Conservation (phyloP, 2,797 vertebrate species). For the Danio kyathit region DNA sequence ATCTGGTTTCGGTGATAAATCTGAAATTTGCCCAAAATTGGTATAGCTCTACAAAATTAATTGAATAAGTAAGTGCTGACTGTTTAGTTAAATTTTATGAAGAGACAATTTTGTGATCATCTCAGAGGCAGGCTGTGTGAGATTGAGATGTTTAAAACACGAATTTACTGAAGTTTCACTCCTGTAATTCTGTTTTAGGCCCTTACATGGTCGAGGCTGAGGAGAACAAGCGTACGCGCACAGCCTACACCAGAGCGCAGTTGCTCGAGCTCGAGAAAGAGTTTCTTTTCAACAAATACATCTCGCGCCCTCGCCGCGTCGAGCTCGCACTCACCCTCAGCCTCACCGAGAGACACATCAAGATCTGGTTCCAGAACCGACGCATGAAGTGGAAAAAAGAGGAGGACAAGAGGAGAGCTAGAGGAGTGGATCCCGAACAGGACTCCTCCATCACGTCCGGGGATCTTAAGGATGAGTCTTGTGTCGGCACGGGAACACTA, state of each 20-base stretch:
- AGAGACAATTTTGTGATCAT: not conserved
- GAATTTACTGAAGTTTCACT: not conserved
- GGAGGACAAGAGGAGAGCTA: slow-evolving; percentile 89
- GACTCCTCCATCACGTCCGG: slow-evolving; percentile 92
- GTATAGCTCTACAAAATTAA: not conserved
- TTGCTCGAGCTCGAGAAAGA: slow-evolving; percentile 97
- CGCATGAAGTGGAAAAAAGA: slow-evolving; percentile 99
- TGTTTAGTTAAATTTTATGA: no score
- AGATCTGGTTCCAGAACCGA: slow-evolving; percentile 97
- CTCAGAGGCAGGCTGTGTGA: not conserved
- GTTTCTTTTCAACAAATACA: slow-evolving; percentile 98
- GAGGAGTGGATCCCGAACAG: slow-evolving; percentile 85
- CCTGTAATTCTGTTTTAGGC: slow-evolving; percentile 73
- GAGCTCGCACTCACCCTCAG: slow-evolving; percentile 95
- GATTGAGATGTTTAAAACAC: not conserved
- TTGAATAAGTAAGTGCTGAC: not conserved
- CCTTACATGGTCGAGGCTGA: slow-evolving; percentile 88
- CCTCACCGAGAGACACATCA: slow-evolving; percentile 97
- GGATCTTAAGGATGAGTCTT: slow-evolving; percentile 82
- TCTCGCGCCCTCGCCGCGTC: slow-evolving; percentile 93
- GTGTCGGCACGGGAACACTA: slow-evolving; percentile 19
- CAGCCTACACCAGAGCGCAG: slow-evolving; percentile 96
- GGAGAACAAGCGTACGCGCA: slow-evolving; percentile 95
- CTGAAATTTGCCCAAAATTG: not conserved
- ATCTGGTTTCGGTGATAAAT: not conserved